Evolutionary conservation across 2,888 invertebrate species (phyloP).

Genomic region (Crossocerus cetratus): DNA sequence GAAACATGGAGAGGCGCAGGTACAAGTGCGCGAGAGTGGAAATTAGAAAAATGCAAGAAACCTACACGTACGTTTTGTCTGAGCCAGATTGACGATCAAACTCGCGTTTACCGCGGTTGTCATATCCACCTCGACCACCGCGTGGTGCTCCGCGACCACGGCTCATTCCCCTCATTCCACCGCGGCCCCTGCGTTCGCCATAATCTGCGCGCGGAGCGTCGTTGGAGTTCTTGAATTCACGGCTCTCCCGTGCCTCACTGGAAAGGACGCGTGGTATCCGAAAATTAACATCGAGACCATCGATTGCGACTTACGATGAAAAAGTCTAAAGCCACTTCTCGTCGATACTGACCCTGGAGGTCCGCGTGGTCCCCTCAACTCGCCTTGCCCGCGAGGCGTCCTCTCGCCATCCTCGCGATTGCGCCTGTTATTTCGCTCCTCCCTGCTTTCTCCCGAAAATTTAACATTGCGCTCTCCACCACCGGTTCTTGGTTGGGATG

Average conservation of each 20-base stretch:
- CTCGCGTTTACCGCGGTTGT: constrained; percentile 91
- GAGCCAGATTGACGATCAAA: constrained; percentile 97
- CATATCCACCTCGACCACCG: constrained; percentile 78
- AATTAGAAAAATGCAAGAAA: background rate
- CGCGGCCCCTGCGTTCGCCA: constrained; percentile 66
- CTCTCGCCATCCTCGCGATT: constrained; percentile 80
- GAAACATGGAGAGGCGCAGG: background rate
- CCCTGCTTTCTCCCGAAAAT: constrained; percentile 81
- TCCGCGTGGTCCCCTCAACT: constrained; percentile 67
- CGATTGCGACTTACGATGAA: background rate
- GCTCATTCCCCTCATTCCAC: constrained; percentile 76
- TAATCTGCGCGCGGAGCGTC: constrained; percentile 66
- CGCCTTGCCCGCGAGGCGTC: constrained; percentile 67
- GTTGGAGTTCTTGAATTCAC: constrained; percentile 70
- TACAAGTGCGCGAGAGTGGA: background rate
- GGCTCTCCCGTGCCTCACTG: constrained; percentile 77
- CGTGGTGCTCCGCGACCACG: constrained; percentile 65
- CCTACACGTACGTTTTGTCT: constrained; percentile 87
- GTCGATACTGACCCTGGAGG: constrained; percentile 67
- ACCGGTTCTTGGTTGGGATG: constrained; percentile 66
- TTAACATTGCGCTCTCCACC: constrained; percentile 78
- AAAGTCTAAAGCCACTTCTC: background rate
- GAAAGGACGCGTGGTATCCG: background rate
- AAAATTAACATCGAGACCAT: background rate
- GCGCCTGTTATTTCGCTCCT: constrained; percentile 85